These are phyloP conservation scores for Panzeria rudis DNA, from an alignment of 2,888 invertebrate species.

Conservation along the genomic window DNA sequence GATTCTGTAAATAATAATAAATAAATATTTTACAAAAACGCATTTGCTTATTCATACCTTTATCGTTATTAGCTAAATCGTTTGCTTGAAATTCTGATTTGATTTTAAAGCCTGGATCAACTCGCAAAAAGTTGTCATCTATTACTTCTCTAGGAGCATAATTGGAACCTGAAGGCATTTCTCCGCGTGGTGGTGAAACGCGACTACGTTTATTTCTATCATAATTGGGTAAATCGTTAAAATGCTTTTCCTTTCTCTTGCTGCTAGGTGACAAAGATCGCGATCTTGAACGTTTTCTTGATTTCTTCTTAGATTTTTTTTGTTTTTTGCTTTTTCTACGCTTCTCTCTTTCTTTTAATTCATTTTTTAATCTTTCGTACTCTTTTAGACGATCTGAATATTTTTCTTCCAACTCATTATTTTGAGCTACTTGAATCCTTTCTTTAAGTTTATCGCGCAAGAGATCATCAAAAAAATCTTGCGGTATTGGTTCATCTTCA, in stretches of 20 bases:
- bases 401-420: constrained; percentile 70
- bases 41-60: background rate
- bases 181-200: background rate
- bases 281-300: constrained; percentile 64
- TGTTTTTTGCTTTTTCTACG: constrained; percentile 61
- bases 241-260: constrained; percentile 11
- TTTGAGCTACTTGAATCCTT: constrained; percentile 58
- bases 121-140: background rate
- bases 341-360: background rate
- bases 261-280: constrained; percentile 28
- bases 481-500: constrained; percentile 62
- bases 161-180: constrained; percentile 9
- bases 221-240: background rate
- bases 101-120: background rate
- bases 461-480: constrained; percentile 73
- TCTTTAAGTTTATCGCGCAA: constrained; percentile 69
- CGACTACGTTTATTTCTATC: constrained; percentile 38
- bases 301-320: constrained; percentile 74
- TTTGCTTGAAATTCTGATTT: constrained; percentile 20
- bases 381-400: constrained; percentile 68
- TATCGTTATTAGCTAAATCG: background rate
- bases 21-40: background rate
- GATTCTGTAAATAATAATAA: background rate
- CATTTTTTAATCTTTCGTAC: constrained; percentile 41
- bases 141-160: background rate